Percentiles rank a stretch among this genome's conserved stretches.
Evolutionary conservation across 2,113 vertebrate genomes (phyloP).

Genomic region (Syrmaticus mikado): DNA sequence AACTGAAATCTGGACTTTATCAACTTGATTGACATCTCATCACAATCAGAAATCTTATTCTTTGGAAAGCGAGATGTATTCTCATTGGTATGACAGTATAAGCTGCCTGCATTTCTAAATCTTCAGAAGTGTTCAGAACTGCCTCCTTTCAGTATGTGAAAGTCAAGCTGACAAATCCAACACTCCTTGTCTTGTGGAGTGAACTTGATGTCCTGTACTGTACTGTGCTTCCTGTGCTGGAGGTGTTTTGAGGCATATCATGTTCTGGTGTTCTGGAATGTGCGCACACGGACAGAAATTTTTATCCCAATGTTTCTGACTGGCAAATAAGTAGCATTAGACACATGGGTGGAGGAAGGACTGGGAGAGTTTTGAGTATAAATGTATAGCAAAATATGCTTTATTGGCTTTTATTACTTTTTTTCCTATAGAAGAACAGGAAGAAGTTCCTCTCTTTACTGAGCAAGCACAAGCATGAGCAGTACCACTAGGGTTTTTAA

Average conservation of each 20-base stretch:
- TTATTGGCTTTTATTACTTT: no score
- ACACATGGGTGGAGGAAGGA: no score
- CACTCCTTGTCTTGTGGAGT: background rate
- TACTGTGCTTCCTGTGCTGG: background rate
- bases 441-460: no score
- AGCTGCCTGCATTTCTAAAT: background rate
- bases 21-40: background rate
- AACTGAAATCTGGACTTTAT: background rate
- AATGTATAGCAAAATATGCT: no score
- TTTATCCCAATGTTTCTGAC: no score
- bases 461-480: no score
- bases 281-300: no score
- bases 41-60: background rate
- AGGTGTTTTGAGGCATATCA: background rate
- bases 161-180: background rate
- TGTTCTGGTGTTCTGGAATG: background rate
- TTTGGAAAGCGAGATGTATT: background rate
- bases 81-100: background rate
- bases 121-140: background rate
- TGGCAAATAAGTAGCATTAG: no score
- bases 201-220: background rate
- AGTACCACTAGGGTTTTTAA: no score
- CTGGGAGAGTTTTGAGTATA: no score
- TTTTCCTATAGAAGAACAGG: no score
- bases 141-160: background rate